A percentile compares a stretch with the other conserved stretches of the same genome.
phyloP scores from a whole-genome alignment of 2,797 vertebrate genomes.

The Morelia viridis region DNA sequence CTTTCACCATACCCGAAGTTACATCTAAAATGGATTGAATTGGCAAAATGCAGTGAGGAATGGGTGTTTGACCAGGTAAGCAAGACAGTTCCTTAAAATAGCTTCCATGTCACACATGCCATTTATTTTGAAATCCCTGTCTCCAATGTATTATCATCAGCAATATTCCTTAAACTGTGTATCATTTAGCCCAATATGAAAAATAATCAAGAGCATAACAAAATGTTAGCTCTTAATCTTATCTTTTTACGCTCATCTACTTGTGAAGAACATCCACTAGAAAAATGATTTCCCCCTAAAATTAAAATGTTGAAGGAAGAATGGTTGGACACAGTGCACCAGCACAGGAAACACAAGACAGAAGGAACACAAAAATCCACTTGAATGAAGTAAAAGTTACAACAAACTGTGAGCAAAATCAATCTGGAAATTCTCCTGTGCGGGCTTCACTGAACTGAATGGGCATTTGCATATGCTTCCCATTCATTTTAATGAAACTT shows the following conservation, averaged over 20 bases:
- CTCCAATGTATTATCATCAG: slow-evolving; percentile 41
- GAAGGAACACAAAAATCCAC: slow-evolving; percentile 84
- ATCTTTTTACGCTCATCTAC: slow-evolving; percentile 51
- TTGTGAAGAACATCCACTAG: slow-evolving; percentile 50
- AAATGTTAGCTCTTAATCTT: slow-evolving; percentile 49
- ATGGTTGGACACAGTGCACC: slow-evolving; percentile 81
- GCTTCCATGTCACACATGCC: slow-evolving; percentile 99
- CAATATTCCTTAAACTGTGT: slow-evolving; percentile 36
- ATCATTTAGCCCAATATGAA: slow-evolving; percentile 37
- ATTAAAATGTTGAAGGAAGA: slow-evolving; percentile 72
- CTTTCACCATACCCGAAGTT: slow-evolving; percentile 99
- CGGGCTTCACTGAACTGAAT: slow-evolving; percentile 24
- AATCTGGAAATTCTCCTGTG: slow-evolving; percentile 11
- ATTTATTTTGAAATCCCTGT: slow-evolving; percentile 67
- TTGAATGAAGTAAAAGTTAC: slow-evolving; percentile 72
- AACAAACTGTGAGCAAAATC: slow-evolving; percentile 55
- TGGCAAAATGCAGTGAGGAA: slow-evolving; percentile 99
- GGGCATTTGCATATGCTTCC: neutral
- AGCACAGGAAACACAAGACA: slow-evolving; percentile 79
- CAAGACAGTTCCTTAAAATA: slow-evolving; percentile 86
- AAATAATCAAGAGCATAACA: slow-evolving; percentile 47
- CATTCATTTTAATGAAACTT: slow-evolving; percentile 35
- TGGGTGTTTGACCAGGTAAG: slow-evolving; percentile 99
- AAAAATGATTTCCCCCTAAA: slow-evolving; percentile 64
- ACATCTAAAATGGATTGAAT: slow-evolving; percentile 99